These are phyloP conservation scores for Acrocyrtus sp. DNA, from an alignment of 2,888 invertebrate species.

Conservation along the genomic window DNA sequence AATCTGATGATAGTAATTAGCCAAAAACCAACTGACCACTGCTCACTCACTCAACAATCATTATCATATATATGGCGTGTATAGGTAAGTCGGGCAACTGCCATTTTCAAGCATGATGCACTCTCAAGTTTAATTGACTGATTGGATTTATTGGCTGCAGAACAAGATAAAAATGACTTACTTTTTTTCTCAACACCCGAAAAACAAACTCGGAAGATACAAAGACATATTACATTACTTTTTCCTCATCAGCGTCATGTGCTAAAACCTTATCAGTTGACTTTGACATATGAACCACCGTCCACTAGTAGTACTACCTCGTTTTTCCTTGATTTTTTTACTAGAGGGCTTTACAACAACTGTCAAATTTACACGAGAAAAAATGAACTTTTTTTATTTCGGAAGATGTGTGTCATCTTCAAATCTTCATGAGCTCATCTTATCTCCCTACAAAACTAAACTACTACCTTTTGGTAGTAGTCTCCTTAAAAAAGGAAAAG, in stretches of 20 bases:
- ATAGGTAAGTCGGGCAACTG: too few relatives aligned
- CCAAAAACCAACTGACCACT: too few relatives aligned
- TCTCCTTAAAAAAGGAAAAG: constrained; percentile 35
- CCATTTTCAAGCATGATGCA: too few relatives aligned
- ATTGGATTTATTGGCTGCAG: constrained; percentile 1
- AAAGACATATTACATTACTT: not conserved
- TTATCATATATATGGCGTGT: too few relatives aligned
- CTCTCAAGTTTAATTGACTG: too few relatives aligned
- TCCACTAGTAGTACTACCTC: not conserved
- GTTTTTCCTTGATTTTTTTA: too few relatives aligned
- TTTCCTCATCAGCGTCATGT: constrained; percentile 2
- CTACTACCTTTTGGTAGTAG: too few relatives aligned
- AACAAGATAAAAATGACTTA: constrained; percentile 14
- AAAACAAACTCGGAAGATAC: not conserved
- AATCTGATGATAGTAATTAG: too few relatives aligned
- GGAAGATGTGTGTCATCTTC: constrained; percentile 46
- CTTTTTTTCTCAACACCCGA: too few relatives aligned
- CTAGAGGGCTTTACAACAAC: too few relatives aligned
- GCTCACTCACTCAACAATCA: constrained; percentile 1
- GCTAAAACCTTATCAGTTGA: constrained; percentile 6
- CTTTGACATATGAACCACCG: constrained; percentile 16
- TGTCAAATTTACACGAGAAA: too few relatives aligned
- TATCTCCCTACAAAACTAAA: too few relatives aligned
- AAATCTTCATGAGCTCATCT: constrained; percentile 23
- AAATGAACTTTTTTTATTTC: constrained; percentile 17